Conservation (phyloP, 2,888 invertebrate genomes). For the Embidobia sp. region DNA sequence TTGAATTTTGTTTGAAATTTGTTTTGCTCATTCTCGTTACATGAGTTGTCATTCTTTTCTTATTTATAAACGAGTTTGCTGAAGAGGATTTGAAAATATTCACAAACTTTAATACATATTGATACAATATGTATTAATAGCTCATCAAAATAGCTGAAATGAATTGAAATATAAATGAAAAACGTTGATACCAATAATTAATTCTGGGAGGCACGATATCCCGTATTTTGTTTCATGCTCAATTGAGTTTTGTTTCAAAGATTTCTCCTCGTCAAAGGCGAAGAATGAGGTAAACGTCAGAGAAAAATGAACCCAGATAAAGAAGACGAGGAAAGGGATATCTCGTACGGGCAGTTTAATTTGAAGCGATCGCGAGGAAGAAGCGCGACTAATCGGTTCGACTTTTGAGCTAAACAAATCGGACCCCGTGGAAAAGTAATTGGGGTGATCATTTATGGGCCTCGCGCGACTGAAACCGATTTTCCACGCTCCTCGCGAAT, state of each 20-base stretch:
- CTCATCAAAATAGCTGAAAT: neutral
- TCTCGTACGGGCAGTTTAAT: constrained; percentile 32
- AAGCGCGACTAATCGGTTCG: constrained; percentile 66
- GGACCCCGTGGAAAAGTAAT: constrained; percentile 66
- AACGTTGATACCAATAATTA: constrained; percentile 31
- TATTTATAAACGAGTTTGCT: too few relatives aligned
- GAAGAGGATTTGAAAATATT: too few relatives aligned
- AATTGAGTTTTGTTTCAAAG: constrained; percentile 48
- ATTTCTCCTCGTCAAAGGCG: constrained; percentile 27
- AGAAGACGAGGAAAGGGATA: constrained; percentile 54
- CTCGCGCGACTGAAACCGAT: constrained; percentile 63
- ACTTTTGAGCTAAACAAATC: constrained; percentile 66
- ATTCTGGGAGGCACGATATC: constrained; percentile 17
- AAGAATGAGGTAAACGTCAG: constrained; percentile 43
- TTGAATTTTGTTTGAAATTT: too few relatives aligned
- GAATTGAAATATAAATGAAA: constrained; percentile 18
- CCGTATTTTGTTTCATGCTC: constrained; percentile 48
- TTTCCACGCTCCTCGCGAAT: constrained; percentile 60
- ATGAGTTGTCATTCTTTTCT: too few relatives aligned
- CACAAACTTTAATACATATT: too few relatives aligned
- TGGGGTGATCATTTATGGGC: constrained; percentile 67
- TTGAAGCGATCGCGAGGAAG: constrained; percentile 34
- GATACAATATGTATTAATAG: too few relatives aligned
- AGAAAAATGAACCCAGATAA: constrained; percentile 44
- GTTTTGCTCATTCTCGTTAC: too few relatives aligned